A percentile compares a stretch with the other conserved stretches of the same genome.
Conservation (phyloP, 2,113 vertebrate genomes). For the Callopanchax toddi region DNA sequence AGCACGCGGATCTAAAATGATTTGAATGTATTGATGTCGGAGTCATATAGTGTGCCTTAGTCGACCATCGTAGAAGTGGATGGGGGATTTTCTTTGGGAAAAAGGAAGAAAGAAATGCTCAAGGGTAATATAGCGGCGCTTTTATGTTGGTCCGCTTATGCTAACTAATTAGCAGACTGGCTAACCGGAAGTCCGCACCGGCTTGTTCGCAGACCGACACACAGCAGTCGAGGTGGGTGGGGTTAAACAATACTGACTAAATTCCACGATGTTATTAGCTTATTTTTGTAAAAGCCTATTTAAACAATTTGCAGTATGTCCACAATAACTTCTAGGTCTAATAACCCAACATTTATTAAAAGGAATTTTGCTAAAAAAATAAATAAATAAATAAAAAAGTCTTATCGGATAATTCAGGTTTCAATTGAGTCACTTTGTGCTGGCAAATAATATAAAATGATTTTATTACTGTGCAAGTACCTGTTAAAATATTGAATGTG, state of each 20-base stretch:
- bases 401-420: too few species aligned
- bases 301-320: too few species aligned
- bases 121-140: neutral
- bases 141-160: constrained; percentile 54
- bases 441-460: too few species aligned
- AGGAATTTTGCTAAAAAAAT: too few species aligned
- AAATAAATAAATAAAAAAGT: too few species aligned
- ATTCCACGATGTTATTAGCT: too few species aligned
- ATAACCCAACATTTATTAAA: too few species aligned
- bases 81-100: constrained; percentile 3
- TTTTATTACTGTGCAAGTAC: too few species aligned
- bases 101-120: constrained; percentile 11
- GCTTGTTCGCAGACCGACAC: constrained; percentile 36
- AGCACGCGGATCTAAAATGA: neutral
- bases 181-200: constrained; percentile 46
- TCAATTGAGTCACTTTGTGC: too few species aligned
- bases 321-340: too few species aligned
- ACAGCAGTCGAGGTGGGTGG: constrained; percentile 66
- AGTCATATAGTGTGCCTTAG: neutral
- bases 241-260: constrained; percentile 11
- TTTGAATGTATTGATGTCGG: constrained; percentile 1
- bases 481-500: too few species aligned
- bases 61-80: neutral
- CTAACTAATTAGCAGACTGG: constrained; percentile 37
- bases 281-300: too few species aligned